Conservation (phyloP, 2,113 vertebrate genomes). For the Aegithalos caudatus region DNA sequence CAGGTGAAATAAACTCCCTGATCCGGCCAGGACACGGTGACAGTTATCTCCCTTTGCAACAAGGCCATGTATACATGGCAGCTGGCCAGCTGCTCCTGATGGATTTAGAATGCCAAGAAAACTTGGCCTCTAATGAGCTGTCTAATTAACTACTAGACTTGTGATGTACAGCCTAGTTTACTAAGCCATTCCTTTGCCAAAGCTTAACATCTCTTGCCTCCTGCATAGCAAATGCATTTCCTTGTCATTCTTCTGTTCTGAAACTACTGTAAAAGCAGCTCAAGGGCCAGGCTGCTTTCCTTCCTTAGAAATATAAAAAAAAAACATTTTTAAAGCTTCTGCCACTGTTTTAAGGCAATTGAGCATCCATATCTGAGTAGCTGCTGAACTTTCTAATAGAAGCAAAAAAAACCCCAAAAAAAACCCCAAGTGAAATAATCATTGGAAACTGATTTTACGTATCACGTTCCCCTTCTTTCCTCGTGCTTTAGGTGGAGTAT, state of each 20-base stretch:
- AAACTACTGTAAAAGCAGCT: not conserved
- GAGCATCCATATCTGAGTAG: not conserved
- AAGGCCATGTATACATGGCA: slow-evolving; percentile 28
- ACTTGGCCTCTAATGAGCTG: slow-evolving; percentile 53
- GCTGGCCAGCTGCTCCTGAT: slow-evolving; percentile 37
- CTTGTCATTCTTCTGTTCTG: not conserved
- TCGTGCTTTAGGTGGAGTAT: not conserved
- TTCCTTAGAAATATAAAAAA: not conserved
- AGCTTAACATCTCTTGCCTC: not conserved
- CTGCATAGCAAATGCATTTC: not conserved
- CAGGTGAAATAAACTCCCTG: not conserved
- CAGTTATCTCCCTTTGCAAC: not conserved
- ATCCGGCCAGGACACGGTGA: not conserved
- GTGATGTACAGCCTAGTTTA: not conserved
- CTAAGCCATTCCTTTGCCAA: slow-evolving; percentile 5
- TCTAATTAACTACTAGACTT: slow-evolving; percentile 53
- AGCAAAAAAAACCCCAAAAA: not conserved
- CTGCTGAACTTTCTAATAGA: not conserved
- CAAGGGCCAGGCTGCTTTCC: not conserved
- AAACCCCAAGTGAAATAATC: not conserved
- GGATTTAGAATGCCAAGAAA: slow-evolving; percentile 45
- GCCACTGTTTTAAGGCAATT: not conserved
- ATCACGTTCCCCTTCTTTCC: not conserved
- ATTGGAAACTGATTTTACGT: not conserved
- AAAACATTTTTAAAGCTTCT: not conserved